phyloP scores from a whole-genome alignment of 1,140 invertebrate species.

The Eufriesea mexicana region DNA sequence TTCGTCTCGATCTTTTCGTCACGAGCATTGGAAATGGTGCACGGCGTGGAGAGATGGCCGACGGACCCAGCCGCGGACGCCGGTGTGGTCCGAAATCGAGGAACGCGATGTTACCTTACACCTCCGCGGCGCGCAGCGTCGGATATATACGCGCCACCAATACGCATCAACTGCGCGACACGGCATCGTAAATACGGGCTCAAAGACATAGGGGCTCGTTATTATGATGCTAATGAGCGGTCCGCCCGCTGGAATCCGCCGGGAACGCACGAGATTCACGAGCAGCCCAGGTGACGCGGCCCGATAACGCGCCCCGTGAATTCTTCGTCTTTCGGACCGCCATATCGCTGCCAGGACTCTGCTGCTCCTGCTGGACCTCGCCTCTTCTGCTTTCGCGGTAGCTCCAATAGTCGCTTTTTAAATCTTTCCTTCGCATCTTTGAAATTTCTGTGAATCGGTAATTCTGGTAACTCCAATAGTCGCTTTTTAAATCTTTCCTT shows the following conservation, averaged over 20 bases:
- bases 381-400: background rate
- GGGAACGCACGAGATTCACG: constrained; percentile 34
- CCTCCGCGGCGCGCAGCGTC: constrained; percentile 52
- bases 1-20: background rate
- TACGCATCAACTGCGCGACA: constrained; percentile 74
- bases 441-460: too few species aligned
- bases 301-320: constrained; percentile 23
- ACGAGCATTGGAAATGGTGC: too few species aligned
- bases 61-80: background rate
- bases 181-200: constrained; percentile 74
- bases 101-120: constrained; percentile 74
- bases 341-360: background rate
- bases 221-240: constrained; percentile 79
- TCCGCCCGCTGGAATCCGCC: constrained; percentile 37
- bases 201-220: constrained; percentile 76
- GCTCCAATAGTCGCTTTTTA: too few species aligned
- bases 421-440: too few species aligned
- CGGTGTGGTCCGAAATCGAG: constrained; percentile 65
- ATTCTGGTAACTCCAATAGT: too few species aligned
- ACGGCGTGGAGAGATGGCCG: too few species aligned
- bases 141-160: constrained; percentile 76
- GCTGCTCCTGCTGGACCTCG: background rate
- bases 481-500: too few species aligned
- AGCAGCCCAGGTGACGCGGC: constrained; percentile 14
- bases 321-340: background rate